Conservation (phyloP, 1,140 invertebrate genomes). For the Lineus longissimus region DNA sequence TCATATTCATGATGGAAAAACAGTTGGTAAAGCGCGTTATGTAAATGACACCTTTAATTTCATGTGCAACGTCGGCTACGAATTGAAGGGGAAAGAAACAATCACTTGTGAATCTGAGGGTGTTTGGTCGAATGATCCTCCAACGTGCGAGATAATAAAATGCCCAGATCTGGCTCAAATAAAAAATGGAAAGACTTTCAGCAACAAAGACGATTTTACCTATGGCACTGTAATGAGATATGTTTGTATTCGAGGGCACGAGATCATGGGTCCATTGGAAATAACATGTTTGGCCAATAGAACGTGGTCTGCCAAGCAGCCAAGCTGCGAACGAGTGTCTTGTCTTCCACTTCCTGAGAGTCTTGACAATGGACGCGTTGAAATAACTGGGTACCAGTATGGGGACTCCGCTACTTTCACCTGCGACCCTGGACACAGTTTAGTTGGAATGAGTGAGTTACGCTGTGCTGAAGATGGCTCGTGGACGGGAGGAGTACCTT, state of each 20-base stretch:
- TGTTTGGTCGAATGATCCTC: background rate
- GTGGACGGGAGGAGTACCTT: background rate
- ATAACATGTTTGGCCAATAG: slow-evolving; percentile 40
- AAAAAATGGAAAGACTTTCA: slow-evolving; percentile 35
- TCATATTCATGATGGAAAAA: too few relatives aligned
- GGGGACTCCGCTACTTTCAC: background rate
- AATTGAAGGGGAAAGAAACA: background rate
- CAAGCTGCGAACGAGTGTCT: slow-evolving; percentile 57
- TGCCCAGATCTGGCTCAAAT: slow-evolving; percentile 16
- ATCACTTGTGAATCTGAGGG: background rate
- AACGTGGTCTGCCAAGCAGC: slow-evolving; percentile 60
- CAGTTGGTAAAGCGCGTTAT: too few relatives aligned
- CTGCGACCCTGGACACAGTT: background rate
- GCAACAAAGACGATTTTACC: slow-evolving; percentile 79
- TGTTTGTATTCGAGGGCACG: slow-evolving; percentile 36
- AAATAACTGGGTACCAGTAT: background rate
- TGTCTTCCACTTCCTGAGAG: slow-evolving; percentile 27
- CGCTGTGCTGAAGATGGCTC: background rate
- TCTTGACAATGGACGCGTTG: background rate
- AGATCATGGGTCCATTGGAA: slow-evolving; percentile 28
- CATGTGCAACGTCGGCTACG: background rate
- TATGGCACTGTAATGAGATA: slow-evolving; percentile 22
- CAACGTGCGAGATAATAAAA: background rate
- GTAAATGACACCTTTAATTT: too few relatives aligned
- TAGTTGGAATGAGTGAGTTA: background rate